A percentile compares a stretch with the other conserved stretches of the same genome.
Conservation (phyloP, 2,113 vertebrate genomes). For the Maccullochella peelii region DNA sequence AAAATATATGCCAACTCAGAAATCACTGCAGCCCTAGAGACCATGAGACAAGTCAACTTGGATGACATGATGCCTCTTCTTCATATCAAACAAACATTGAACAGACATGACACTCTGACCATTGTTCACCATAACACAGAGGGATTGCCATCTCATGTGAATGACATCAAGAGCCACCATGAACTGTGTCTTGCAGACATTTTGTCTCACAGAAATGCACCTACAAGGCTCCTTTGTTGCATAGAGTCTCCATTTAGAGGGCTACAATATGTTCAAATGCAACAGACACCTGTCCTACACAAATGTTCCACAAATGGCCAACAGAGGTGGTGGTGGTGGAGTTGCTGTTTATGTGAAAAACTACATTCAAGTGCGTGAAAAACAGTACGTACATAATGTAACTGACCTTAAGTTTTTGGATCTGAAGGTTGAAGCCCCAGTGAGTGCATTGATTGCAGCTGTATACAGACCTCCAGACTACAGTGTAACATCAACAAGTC, state of each 20-base stretch:
- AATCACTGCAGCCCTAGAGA: constrained; percentile 27
- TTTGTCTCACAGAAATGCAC: too few species aligned
- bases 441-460: neutral
- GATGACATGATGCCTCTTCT: constrained; percentile 24
- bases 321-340: constrained; percentile 21
- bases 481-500: too few species aligned
- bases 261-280: constrained; percentile 47
- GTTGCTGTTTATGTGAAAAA: constrained; percentile 16
- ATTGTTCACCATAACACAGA: constrained; percentile 59
- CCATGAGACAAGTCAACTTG: constrained; percentile 37
- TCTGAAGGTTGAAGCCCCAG: constrained; percentile 9
- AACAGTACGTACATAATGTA: constrained; percentile 13
- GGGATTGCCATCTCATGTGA: constrained; percentile 37
- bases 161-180: too few species aligned
- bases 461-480: too few species aligned
- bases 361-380: constrained; percentile 1
- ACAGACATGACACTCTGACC: constrained; percentile 13
- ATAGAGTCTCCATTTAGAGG: constrained; percentile 40
- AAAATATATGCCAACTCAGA: constrained; percentile 8
- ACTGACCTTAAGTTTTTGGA: constrained; percentile 31
- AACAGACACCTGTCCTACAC: constrained; percentile 51
- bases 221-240: constrained; percentile 43
- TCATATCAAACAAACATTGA: neutral
- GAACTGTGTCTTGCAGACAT: constrained; percentile 54
- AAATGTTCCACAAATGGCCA: neutral